Conservation (phyloP, 2,113 vertebrate genomes). For the Pelecanus crispus region DNA sequence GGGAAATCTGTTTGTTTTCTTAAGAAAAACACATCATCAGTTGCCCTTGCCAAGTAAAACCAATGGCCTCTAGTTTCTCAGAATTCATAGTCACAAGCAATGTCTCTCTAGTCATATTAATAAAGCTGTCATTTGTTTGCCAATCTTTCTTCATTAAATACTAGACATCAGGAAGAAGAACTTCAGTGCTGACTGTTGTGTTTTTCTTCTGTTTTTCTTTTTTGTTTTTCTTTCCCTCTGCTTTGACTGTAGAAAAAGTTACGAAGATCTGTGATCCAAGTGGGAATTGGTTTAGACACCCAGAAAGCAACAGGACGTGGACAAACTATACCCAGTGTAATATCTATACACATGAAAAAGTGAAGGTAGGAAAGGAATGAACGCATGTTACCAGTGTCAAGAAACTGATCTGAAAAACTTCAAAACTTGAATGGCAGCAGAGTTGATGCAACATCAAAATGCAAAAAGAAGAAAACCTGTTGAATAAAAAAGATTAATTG, state of each 20-base stretch:
- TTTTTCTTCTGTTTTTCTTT: neutral
- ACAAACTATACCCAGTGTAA: slow-evolving; percentile 93
- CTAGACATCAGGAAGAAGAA: neutral
- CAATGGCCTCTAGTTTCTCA: slow-evolving; percentile 2
- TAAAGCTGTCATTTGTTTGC: slow-evolving; percentile 19
- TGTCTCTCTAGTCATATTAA: slow-evolving; percentile 13
- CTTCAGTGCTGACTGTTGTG: slow-evolving; percentile 4
- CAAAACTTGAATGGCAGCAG: neutral
- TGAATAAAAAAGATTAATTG: neutral
- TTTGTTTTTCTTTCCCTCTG: neutral
- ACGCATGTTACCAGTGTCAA: neutral
- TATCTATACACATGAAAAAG: slow-evolving; percentile 77
- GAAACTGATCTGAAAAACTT: neutral
- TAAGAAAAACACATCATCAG: neutral
- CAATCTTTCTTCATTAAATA: neutral
- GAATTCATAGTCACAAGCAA: slow-evolving; percentile 1
- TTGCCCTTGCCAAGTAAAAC: slow-evolving; percentile 13
- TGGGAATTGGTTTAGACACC: slow-evolving; percentile 92
- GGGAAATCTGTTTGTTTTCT: slow-evolving; percentile 6
- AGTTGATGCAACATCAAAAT: neutral
- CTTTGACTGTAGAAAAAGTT: slow-evolving; percentile 82
- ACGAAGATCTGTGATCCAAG: slow-evolving; percentile 88
- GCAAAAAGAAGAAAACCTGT: neutral
- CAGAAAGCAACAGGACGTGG: slow-evolving; percentile 92
- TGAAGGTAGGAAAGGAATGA: slow-evolving; percentile 75